phyloP scores from a whole-genome alignment of 2,797 vertebrate species.

The Oreonectes daqikongensis region DNA sequence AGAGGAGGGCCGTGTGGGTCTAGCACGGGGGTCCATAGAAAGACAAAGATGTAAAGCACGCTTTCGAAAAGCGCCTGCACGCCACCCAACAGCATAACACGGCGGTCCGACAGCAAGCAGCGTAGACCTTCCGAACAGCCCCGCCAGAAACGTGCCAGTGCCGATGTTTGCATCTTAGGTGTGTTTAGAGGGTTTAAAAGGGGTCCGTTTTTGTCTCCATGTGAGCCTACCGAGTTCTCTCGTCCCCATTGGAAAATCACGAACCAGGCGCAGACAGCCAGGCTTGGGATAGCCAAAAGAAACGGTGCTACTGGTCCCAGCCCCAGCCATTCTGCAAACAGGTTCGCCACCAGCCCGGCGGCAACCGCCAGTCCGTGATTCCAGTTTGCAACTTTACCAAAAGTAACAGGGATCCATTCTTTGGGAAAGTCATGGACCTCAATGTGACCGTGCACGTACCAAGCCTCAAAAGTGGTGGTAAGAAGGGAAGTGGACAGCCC shows the following conservation, averaged over 20 bases:
- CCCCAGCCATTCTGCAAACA: conserved; percentile 86
- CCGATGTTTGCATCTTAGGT: conserved; percentile 61
- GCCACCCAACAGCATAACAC: conserved; percentile 86
- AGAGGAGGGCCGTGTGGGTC: conserved; percentile 89
- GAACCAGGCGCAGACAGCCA: conserved; percentile 79
- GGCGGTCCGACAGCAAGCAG: conserved; percentile 85
- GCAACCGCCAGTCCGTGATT: conserved; percentile 86
- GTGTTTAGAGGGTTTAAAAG: conserved; percentile 60
- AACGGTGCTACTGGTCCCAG: conserved; percentile 91
- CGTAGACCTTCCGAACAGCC: conserved; percentile 84
- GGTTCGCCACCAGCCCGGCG: conserved; percentile 85
- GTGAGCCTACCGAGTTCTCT: conserved; percentile 73
- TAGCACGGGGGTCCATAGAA: conserved; percentile 93
- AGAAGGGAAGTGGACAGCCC: conserved; percentile 90
- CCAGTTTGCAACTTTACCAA: conserved; percentile 85
- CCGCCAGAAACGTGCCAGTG: conserved; percentile 74
- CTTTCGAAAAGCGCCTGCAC: conserved; percentile 95
- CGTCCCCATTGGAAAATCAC: conserved; percentile 86
- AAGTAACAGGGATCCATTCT: conserved; percentile 91
- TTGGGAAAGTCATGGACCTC: conserved; percentile 87
- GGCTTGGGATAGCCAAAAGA: conserved; percentile 85
- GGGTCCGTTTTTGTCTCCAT: conserved; percentile 74
- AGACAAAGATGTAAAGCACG: conserved; percentile 92
- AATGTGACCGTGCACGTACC: conserved; percentile 88
- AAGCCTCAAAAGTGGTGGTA: conserved; percentile 87